phyloP scores from a whole-genome alignment of 92 coral and sea anemone genomes.

The Zoanthus solanderi region DNA sequence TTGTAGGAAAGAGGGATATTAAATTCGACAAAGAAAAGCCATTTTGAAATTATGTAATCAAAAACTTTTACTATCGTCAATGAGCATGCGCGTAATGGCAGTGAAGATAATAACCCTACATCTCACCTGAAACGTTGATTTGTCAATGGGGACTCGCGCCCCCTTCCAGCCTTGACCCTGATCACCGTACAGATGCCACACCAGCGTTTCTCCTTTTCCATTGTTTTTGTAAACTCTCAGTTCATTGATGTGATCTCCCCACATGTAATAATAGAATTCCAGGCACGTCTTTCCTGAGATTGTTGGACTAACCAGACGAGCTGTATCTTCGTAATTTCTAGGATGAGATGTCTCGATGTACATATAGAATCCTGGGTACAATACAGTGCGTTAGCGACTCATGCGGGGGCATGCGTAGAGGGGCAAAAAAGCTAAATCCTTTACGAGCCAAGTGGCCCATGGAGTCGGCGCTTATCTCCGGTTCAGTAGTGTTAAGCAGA shows the following conservation, averaged over 20 bases:
- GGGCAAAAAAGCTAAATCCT: not conserved
- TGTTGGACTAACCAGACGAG: slow-evolving; percentile 35
- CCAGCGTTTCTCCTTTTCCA: slow-evolving; percentile 7
- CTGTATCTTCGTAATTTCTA: slow-evolving; percentile 24
- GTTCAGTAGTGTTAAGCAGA: no score
- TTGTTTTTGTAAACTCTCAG: slow-evolving; percentile 9
- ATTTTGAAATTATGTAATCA: not conserved
- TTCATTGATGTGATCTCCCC: slow-evolving; percentile 32
- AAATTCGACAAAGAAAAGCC: no score
- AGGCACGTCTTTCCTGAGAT: slow-evolving; percentile 22
- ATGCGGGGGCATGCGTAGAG: not conserved
- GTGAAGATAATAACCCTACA: not conserved
- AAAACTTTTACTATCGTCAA: not conserved
- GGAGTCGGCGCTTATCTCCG: no score
- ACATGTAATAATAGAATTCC: slow-evolving; percentile 30
- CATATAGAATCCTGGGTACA: slow-evolving; percentile 15
- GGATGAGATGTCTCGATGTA: slow-evolving; percentile 16
- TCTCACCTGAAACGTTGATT: not conserved
- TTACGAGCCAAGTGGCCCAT: no score
- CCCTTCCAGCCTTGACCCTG: slow-evolving; percentile 30
- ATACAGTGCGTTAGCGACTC: not conserved
- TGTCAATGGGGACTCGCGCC: slow-evolving; percentile 10
- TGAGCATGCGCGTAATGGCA: not conserved
- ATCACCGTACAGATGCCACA: slow-evolving; percentile 41
- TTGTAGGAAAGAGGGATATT: no score